phyloP scores from a whole-genome alignment of 2,797 vertebrate genomes.

The Cottoperca gobio region DNA sequence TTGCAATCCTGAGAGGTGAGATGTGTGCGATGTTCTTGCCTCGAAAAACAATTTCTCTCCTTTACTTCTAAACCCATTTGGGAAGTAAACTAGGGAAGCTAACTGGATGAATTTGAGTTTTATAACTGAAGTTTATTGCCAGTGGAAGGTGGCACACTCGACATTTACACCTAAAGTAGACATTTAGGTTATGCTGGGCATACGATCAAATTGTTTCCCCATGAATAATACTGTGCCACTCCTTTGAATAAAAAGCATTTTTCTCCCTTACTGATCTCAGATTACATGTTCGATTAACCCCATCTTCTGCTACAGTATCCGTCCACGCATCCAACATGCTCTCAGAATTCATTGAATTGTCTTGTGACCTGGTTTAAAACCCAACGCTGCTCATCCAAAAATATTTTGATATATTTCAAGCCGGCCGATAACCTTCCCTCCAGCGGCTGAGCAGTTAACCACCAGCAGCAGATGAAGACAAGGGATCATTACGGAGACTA shows the following conservation, averaged over 20 bases:
- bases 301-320: background rate
- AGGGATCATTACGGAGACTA: slow-evolving; percentile 50
- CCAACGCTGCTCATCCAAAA: background rate
- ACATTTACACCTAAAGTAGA: background rate
- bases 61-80: background rate
- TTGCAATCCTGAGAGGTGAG: slow-evolving; percentile 4
- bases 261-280: background rate
- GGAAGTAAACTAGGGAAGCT: slow-evolving; percentile 15
- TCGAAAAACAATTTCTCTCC: slow-evolving; percentile 1
- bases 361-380: background rate
- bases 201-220: background rate
- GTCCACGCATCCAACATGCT: background rate
- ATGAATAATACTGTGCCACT: background rate
- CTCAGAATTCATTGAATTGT: background rate
- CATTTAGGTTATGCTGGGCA: background rate
- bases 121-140: slow-evolving; percentile 1
- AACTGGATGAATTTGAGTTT: slow-evolving; percentile 13
- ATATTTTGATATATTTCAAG: too few relatives aligned
- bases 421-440: slow-evolving; percentile 48
- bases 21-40: background rate
- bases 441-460: slow-evolving; percentile 53
- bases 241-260: background rate
- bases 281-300: slow-evolving; percentile 1
- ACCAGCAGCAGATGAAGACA: slow-evolving; percentile 43
- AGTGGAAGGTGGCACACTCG: background rate